Conservation (phyloP, 2,113 vertebrate species). For the Diphyllodes magnificus region DNA sequence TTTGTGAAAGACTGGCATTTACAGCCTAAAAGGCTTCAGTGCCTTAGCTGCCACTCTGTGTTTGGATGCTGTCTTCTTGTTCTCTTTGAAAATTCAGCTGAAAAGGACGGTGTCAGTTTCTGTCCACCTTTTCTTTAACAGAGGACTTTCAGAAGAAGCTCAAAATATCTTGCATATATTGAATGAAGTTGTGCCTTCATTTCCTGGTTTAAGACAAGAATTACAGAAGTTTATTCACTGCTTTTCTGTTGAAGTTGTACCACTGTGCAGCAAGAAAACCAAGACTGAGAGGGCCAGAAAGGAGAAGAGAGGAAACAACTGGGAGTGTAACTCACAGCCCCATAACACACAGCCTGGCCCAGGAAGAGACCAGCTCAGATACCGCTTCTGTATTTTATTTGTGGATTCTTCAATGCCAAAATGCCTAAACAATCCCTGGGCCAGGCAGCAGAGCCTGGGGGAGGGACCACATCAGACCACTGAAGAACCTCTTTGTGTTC, state of each 20-base stretch:
- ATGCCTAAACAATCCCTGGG: background rate
- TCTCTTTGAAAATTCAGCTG: background rate
- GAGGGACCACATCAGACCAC: background rate
- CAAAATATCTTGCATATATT: background rate
- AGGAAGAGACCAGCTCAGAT: background rate
- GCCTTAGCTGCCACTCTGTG: background rate
- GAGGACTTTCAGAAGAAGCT: background rate
- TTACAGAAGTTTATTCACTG: background rate
- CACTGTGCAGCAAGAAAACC: background rate
- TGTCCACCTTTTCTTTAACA: background rate
- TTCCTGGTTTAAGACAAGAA: background rate
- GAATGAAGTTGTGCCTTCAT: background rate
- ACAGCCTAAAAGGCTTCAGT: background rate
- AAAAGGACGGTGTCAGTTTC: background rate
- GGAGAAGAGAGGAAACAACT: background rate
- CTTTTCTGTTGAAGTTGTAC: background rate
- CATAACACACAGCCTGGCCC: rapidly evolving
- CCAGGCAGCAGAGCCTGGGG: background rate
- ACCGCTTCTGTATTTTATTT: background rate
- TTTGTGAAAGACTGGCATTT: background rate
- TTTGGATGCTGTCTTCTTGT: background rate
- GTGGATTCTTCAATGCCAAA: background rate
- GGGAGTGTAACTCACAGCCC: background rate
- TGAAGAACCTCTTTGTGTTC: background rate
- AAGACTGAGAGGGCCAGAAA: background rate